These are phyloP conservation scores for Plutomurus gul DNA, from an alignment of 1,140 invertebrate species.

Conservation along the genomic window DNA sequence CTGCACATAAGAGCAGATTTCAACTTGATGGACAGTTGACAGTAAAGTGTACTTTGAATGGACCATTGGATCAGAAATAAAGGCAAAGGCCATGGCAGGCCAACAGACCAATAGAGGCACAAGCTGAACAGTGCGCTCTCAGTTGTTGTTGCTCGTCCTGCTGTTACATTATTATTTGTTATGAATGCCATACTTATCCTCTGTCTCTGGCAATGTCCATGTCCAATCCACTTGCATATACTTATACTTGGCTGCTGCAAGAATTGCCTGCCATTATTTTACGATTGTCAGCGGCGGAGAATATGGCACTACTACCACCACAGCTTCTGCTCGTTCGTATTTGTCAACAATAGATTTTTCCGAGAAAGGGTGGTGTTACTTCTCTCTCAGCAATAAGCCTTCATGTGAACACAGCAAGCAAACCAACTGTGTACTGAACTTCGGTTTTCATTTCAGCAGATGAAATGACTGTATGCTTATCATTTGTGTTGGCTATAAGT, in stretches of 20 bases:
- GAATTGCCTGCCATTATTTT: too few relatives aligned
- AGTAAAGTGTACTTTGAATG: not conserved
- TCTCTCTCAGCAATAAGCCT: not conserved
- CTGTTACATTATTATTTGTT: not conserved
- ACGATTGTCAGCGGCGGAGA: too few relatives aligned
- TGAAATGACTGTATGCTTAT: not conserved
- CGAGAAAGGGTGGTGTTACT: constrained; percentile 29
- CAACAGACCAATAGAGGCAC: not conserved
- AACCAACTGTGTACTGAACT: not conserved
- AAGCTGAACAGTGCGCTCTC: not conserved
- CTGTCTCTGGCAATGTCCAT: not conserved
- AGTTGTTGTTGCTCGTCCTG: not conserved
- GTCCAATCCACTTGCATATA: not conserved
- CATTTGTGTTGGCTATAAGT: not conserved
- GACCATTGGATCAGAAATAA: not conserved
- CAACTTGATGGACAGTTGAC: not conserved
- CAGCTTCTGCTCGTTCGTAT: constrained; percentile 8
- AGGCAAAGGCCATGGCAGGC: not conserved
- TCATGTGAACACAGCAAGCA: constrained; percentile 3
- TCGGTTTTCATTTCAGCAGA: not conserved
- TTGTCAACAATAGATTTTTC: constrained; percentile 42
- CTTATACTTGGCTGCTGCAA: not conserved
- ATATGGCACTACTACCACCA: not conserved
- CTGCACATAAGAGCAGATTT: not conserved
- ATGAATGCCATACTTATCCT: not conserved